A percentile compares a stretch with the other conserved stretches of the same genome.
Conservation (phyloP, 1,140 invertebrate species). For the Uloborus diversus region DNA sequence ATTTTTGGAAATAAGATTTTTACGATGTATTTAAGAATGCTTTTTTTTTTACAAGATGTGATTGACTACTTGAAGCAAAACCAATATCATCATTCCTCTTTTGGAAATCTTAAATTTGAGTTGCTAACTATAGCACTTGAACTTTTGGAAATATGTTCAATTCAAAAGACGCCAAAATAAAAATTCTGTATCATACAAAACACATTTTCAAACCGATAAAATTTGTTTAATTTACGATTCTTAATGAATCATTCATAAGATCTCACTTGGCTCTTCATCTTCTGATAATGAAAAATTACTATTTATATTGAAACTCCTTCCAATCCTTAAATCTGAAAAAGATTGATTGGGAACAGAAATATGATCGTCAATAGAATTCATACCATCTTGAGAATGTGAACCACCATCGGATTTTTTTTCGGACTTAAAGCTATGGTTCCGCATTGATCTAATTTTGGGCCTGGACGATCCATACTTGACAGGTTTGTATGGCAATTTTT, state of each 20-base stretch:
- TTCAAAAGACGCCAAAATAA: no score
- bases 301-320: conserved; percentile 60
- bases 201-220: no score
- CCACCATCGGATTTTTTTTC: conserved; percentile 21
- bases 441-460: neutral
- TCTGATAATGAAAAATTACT: conserved; percentile 60
- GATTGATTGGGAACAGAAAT: conserved; percentile 22
- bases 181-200: no score
- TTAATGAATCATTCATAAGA: conserved; percentile 22
- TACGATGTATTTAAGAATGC: no score
- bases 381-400: conserved; percentile 11
- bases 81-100: no score
- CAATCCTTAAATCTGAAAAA: conserved; percentile 57
- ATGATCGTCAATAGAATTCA: conserved; percentile 43
- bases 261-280: conserved; percentile 57
- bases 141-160: no score
- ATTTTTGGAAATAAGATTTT: no score
- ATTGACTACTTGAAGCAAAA: no score
- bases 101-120: no score
- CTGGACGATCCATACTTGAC: conserved; percentile 6
- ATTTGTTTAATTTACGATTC: no score
- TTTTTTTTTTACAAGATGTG: no score
- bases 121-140: no score
- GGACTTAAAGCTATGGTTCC: conserved; percentile 11
- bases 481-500: conserved; percentile 51